These are phyloP conservation scores for Epistrophe eligans DNA, from an alignment of 2,888 invertebrate genomes.

Conservation along the genomic window DNA sequence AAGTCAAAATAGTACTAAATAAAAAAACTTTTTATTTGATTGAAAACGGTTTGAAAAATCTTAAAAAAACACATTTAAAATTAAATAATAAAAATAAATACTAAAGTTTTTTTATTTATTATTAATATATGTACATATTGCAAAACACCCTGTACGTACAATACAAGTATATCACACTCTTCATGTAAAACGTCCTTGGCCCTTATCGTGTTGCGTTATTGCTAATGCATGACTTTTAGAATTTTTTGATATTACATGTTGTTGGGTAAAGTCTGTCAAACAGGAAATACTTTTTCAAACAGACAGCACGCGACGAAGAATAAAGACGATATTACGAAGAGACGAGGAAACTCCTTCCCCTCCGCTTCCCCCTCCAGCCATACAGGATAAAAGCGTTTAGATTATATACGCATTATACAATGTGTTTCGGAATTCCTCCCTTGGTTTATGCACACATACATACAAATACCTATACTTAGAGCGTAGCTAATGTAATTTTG, in stretches of 20 bases:
- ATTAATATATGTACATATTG: background rate
- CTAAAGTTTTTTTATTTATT: too few species aligned
- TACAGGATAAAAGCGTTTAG: slow-evolving; percentile 57
- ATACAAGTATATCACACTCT: background rate
- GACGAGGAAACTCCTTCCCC: slow-evolving; percentile 2
- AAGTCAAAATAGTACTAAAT: too few species aligned
- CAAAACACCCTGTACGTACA: background rate
- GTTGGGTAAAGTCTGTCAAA: slow-evolving; percentile 66
- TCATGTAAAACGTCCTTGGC: slow-evolving; percentile 47
- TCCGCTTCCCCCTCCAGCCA: background rate
- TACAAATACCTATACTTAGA: background rate
- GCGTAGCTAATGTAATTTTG: slow-evolving; percentile 60
- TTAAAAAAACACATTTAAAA: too few species aligned
- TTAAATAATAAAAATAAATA: too few species aligned
- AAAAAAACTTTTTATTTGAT: too few species aligned
- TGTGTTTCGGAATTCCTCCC: slow-evolving; percentile 65
- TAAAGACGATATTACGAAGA: slow-evolving; percentile 5
- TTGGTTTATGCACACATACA: background rate
- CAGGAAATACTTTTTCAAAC: slow-evolving; percentile 58
- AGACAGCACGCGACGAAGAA: slow-evolving; percentile 43
- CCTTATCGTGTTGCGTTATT: slow-evolving; percentile 70
- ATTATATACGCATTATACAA: slow-evolving; percentile 65
- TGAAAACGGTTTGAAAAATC: too few species aligned
- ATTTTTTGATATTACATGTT: slow-evolving; percentile 63
- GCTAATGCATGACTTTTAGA: slow-evolving; percentile 72